Evolutionary conservation across 2,113 vertebrate species (phyloP).

Genomic region (Elanoides forficatus): DNA sequence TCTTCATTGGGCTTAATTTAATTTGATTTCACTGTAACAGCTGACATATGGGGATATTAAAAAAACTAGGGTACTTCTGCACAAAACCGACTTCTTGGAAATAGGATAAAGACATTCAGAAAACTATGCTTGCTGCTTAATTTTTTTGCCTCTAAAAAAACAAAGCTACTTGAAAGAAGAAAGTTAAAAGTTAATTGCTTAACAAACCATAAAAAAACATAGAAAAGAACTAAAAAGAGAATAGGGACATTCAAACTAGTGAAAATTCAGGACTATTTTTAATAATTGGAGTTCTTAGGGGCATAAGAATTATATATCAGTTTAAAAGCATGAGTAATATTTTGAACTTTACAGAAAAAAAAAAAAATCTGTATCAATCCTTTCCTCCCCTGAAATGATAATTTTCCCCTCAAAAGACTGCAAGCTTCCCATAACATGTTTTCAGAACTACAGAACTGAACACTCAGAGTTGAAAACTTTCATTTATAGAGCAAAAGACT

Average conservation of each 20-base stretch:
- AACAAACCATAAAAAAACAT: conserved; percentile 43
- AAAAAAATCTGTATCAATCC: background rate
- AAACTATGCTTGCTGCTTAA: background rate
- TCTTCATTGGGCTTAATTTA: conserved; percentile 35
- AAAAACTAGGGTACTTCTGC: conserved; percentile 13
- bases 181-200: conserved; percentile 59
- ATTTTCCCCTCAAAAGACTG: background rate
- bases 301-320: conserved; percentile 23
- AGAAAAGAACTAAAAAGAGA: conserved; percentile 22
- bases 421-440: background rate
- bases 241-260: background rate
- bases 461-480: background rate
- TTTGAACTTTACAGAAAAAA: background rate
- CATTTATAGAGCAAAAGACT: background rate
- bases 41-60: conserved; percentile 4
- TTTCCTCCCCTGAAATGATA: background rate
- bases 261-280: conserved; percentile 24
- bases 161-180: conserved; percentile 52
- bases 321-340: conserved; percentile 29
- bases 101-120: background rate
- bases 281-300: conserved; percentile 53
- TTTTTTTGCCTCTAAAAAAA: conserved; percentile 20
- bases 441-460: background rate
- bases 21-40: conserved; percentile 30
- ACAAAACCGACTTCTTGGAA: conserved; percentile 8